Evolutionary conservation across 2,113 vertebrate genomes (phyloP), one percentile per base, ranked within the genome.

Genomic region (Dicerorhinus sumatrensis): DNA sequence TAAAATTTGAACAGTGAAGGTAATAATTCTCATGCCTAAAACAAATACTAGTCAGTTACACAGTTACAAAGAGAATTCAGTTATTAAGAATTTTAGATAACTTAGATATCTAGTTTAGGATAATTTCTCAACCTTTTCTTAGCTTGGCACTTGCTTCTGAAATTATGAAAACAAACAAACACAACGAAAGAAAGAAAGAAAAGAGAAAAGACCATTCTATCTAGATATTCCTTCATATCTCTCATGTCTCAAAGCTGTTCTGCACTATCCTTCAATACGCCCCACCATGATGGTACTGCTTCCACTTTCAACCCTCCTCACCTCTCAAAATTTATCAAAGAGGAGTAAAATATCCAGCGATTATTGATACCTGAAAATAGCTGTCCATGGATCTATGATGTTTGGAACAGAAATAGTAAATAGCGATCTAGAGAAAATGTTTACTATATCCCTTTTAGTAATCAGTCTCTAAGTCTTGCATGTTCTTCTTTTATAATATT

Each of bases 131-230:
- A 25, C 5, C 23, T 48, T 42, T 89, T 92, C 76, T 72, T 42
- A 90, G 33, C 4, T 87, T 63, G 20, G 7, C 6, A 73, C 42
- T 96, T n/a, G 31, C 42, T 72, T 93, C 72, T 91, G n/a, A 77
- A 95, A 87, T 82, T 90, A 62, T 56, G 51, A 76, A 89, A 89
- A 36, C 29, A 96, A 73, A 69, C 25, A 65, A 81, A 70, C 56
- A 25, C 51, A 75, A 63, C 1, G 36, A n/a, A n/a, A 13, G 13
- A 5, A 72, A 36, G 6, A 5, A 72, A 36, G 4, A 31, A 3
- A 11, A 46, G 42, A 62, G 25, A 29, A 51, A 63, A 54, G 20
- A 27, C 18, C 11, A 51, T 1, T n/a, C 27, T 21, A 69, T 10
- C 48, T 31, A 36, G 6, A 17, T 27, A 58, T 31, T 42, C 11